A percentile compares a stretch with the other conserved stretches of the same genome.
These are phyloP conservation scores for Brachymystax lenok DNA, from an alignment of 2,797 vertebrate species.

Conservation along the genomic window DNA sequence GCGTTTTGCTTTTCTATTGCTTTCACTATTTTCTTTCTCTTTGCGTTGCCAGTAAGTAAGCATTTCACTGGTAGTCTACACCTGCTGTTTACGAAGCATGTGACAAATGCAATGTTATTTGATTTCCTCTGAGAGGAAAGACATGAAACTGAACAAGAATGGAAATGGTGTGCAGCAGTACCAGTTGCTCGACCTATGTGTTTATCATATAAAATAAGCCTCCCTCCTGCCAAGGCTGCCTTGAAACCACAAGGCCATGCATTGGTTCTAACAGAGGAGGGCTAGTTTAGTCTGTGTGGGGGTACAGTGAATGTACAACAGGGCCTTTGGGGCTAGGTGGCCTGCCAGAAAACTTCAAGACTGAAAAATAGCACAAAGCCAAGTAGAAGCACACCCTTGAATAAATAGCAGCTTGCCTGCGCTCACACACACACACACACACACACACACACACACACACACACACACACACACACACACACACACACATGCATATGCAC, in stretches of 20 bases:
- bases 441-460: neutral
- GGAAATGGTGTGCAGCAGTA: constrained; percentile 19
- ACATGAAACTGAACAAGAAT: constrained; percentile 24
- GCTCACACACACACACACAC: neutral
- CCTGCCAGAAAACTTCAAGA: constrained; percentile 26
- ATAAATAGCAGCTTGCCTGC: neutral
- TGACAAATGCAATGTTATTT: too few species aligned
- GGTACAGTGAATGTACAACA: constrained; percentile 4
- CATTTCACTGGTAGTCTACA: too few species aligned
- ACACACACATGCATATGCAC: neutral
- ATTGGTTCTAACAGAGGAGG: constrained; percentile 21
- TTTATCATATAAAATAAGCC: constrained; percentile 22
- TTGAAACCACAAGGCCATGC: constrained; percentile 21
- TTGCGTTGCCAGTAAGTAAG: too few species aligned
- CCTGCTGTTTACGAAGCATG: too few species aligned
- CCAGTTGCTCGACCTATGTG: constrained; percentile 42
- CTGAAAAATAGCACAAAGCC: constrained; percentile 21
- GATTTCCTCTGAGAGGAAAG: constrained; percentile 4
- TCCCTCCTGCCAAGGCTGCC: constrained; percentile 18
- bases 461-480: neutral
- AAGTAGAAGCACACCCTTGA: constrained; percentile 8
- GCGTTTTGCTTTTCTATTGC: too few species aligned
- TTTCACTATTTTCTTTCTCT: too few species aligned
- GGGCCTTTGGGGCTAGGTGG: constrained; percentile 9
- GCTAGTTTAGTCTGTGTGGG: neutral